Evolutionary conservation across 2,888 invertebrate genomes (phyloP).

Genomic region (Eupithecia subumbrata): DNA sequence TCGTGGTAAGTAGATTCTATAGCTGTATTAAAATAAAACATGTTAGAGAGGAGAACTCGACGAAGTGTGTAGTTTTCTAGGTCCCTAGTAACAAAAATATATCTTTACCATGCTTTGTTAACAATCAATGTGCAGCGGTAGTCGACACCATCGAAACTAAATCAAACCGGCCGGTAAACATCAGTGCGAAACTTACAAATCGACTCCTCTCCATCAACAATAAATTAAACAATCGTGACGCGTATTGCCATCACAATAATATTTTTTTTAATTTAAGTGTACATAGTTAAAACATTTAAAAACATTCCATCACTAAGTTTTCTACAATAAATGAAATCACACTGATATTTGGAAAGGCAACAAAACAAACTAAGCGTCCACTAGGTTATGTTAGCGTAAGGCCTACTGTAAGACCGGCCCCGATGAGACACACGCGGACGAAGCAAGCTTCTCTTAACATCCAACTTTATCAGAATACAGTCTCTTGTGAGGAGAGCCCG

Average conservation of each 20-base stretch:
- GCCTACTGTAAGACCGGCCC: conserved; percentile 23
- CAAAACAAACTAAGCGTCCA: conserved; percentile 80
- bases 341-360: conserved; percentile 81
- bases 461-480: conserved; percentile 18
- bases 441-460: conserved; percentile 17
- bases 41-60: conserved; percentile 68
- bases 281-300: conserved; percentile 65
- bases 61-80: conserved; percentile 44
- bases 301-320: conserved; percentile 78
- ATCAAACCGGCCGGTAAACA: conserved; percentile 37
- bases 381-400: conserved; percentile 71
- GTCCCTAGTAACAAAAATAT: conserved; percentile 49
- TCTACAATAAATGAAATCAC: conserved; percentile 78
- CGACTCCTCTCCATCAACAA: conserved; percentile 44
- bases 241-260: conserved; percentile 32
- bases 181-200: conserved; percentile 38
- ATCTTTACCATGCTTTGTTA: conserved; percentile 44
- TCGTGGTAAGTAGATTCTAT: conserved; percentile 65
- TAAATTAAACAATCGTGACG: conserved; percentile 42
- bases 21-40: conserved; percentile 62
- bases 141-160: conserved; percentile 32
- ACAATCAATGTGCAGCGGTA: conserved; percentile 32
- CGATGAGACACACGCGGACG: conserved; percentile 27
- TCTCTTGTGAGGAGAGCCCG: conserved; percentile 13
- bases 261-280: conserved; percentile 36